phyloP scores from a whole-genome alignment of 2,888 invertebrate species.

The Cataglyphis albicans region DNA sequence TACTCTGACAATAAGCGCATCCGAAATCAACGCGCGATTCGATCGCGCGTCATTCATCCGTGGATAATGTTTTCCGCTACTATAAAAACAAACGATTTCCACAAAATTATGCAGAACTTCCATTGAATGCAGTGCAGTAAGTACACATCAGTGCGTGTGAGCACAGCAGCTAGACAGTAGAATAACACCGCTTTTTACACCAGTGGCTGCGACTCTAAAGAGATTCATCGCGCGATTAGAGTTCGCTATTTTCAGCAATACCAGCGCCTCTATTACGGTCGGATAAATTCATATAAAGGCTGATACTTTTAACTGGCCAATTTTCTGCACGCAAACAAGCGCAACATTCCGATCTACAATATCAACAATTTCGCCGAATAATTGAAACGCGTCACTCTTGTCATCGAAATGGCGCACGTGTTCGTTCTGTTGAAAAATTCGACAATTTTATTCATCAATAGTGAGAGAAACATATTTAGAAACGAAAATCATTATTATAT shows the following conservation, averaged over 20 bases:
- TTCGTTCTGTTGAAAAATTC: not conserved
- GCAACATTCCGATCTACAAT: constrained; percentile 11
- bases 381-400: constrained; percentile 36
- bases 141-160: constrained; percentile 27
- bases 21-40: constrained; percentile 13
- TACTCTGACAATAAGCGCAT: constrained; percentile 15
- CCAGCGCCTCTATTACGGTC: constrained; percentile 14
- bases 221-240: constrained; percentile 19
- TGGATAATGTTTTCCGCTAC: constrained; percentile 28
- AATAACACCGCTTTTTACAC: constrained; percentile 39
- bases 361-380: constrained; percentile 33
- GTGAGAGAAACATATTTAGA: constrained; percentile 24
- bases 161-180: constrained; percentile 1
- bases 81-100: constrained; percentile 37
- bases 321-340: constrained; percentile 6
- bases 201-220: constrained; percentile 29
- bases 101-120: constrained; percentile 10
- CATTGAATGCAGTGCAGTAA: not conserved
- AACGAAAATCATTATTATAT: constrained; percentile 6
- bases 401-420: not conserved
- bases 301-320: constrained; percentile 33
- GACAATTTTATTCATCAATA: constrained; percentile 17
- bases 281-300: constrained; percentile 15
- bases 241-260: constrained; percentile 10
- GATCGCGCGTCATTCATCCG: constrained; percentile 30